Conservation (phyloP, 2,113 vertebrate genomes). For the Aegithalos caudatus region DNA sequence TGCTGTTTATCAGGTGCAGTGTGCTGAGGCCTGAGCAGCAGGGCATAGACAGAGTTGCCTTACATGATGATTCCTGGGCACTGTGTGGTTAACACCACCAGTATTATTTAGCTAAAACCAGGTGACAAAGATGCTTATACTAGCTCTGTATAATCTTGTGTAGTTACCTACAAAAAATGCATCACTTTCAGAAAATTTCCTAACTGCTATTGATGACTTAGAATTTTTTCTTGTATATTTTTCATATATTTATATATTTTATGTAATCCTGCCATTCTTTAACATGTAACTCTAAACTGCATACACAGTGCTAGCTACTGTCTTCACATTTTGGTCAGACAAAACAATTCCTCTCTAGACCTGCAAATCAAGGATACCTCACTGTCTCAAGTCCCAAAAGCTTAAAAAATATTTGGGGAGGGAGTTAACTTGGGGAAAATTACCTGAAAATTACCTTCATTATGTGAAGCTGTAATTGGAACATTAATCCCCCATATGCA, state of each 20-base stretch:
- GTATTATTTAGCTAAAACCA: not conserved
- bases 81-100: no score
- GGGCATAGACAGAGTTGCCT: rapidly evolving
- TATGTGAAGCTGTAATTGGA: not conserved
- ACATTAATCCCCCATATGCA: not conserved
- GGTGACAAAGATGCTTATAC: not conserved
- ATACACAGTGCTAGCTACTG: not conserved
- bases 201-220: no score
- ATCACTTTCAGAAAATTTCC: not conserved
- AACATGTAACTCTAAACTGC: not conserved
- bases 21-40: not conserved
- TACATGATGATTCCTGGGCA: not conserved
- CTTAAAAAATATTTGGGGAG: not conserved
- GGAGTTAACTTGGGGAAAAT: not conserved
- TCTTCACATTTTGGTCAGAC: not conserved
- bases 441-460: no score
- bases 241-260: not conserved
- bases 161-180: not conserved
- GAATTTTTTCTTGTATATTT: not conserved
- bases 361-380: no score
- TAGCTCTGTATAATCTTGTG: not conserved
- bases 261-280: not conserved
- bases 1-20: not conserved
- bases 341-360: not conserved
- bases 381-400: not conserved